A percentile compares a stretch with the other conserved stretches of the same genome.
phyloP scores from a whole-genome alignment of 2,888 invertebrate species.

The Agriopis marginaria region DNA sequence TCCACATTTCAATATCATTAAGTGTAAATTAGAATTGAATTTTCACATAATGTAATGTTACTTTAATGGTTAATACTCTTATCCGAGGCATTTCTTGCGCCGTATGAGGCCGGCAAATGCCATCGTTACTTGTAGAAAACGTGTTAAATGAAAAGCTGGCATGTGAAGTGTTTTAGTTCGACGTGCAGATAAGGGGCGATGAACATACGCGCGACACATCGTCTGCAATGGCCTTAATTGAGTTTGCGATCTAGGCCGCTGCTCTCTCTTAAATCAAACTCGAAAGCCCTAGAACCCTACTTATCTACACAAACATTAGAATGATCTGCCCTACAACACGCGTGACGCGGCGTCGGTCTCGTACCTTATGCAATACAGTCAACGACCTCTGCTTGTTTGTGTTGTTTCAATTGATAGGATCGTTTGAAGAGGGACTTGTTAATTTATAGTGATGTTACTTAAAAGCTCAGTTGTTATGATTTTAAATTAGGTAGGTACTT shows the following conservation, averaged over 20 bases:
- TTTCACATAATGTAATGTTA: conserved; percentile 50
- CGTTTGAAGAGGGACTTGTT: conserved; percentile 59
- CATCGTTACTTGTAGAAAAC: conserved; percentile 19
- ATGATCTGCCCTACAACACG: conserved; percentile 68
- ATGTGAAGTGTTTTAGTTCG: conserved; percentile 31
- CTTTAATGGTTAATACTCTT: conserved; percentile 13
- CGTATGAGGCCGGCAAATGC: conserved; percentile 30
- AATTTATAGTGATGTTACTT: conserved; percentile 55
- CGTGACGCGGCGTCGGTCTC: conserved; percentile 61
- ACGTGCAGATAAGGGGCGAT: conserved; percentile 39
- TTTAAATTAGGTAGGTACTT: conserved; percentile 37
- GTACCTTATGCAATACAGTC: conserved; percentile 77
- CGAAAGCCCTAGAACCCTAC: conserved; percentile 82
- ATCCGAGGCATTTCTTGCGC: conserved; percentile 16
- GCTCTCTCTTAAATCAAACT: conserved; percentile 86
- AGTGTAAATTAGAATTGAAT: conserved; percentile 63
- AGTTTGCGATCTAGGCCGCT: conserved; percentile 74
- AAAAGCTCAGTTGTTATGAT: conserved; percentile 54
- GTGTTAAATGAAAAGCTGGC: conserved; percentile 23
- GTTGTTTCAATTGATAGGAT: conserved; percentile 63
- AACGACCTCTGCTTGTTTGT: conserved; percentile 73
- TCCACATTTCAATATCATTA: conserved; percentile 57
- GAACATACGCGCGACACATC: conserved; percentile 62
- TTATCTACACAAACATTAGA: conserved; percentile 64
- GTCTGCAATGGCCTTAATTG: conserved; percentile 82